These are phyloP conservation scores for Caenorhabditis macrosperma DNA, from an alignment of 2,888 invertebrate genomes.

Conservation along the genomic window DNA sequence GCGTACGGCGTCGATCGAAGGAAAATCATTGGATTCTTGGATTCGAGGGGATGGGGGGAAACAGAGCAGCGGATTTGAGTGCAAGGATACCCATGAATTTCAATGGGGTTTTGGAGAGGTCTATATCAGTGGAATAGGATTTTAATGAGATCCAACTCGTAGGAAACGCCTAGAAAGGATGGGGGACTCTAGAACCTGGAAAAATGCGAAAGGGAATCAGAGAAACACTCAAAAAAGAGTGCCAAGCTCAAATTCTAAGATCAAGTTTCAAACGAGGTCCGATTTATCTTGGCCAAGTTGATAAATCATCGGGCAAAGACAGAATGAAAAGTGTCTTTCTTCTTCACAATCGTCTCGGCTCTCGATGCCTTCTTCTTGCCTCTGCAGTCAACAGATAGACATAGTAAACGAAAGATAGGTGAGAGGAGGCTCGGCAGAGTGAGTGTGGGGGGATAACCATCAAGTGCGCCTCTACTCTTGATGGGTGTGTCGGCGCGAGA, in stretches of 20 bases:
- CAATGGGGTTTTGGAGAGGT: no score
- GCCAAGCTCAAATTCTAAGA: not conserved
- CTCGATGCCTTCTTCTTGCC: not conserved
- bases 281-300: slow-evolving; percentile 21
- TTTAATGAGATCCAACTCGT: no score
- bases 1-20: not conserved
- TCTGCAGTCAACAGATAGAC: slow-evolving; percentile 3
- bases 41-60: not conserved
- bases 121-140: no score
- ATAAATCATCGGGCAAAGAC: slow-evolving; percentile 24
- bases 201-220: no score
- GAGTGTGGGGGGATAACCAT: not conserved
- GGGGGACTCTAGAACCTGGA: no score
- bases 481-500: not conserved
- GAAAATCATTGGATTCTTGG: not conserved
- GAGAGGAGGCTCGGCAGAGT: no score
- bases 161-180: no score
- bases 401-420: slow-evolving; percentile 8
- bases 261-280: not conserved
- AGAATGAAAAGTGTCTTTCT: slow-evolving; percentile 10
- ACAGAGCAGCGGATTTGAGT: no score
- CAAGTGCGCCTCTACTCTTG: slow-evolving; percentile 21
- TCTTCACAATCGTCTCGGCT: not conserved
- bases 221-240: not conserved
- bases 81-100: no score